Evolutionary conservation across 2,113 vertebrate genomes (phyloP).

Genomic region (Stegastes partitus): DNA sequence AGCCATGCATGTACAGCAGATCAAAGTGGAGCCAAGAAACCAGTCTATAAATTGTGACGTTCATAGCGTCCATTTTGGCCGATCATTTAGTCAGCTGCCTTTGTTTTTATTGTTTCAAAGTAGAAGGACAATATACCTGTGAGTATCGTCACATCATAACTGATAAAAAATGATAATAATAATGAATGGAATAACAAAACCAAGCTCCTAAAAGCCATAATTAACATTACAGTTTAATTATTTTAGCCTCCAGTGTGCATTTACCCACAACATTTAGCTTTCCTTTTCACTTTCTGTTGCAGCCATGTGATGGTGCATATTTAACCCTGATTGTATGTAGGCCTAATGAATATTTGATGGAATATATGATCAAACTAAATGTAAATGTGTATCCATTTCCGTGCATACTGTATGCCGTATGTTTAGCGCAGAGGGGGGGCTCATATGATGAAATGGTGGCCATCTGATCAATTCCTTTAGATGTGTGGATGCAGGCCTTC

Average conservation of each 20-base stretch:
- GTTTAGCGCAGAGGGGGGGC: slow-evolving; percentile 19
- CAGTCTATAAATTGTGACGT: neutral
- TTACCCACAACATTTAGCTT: slow-evolving; percentile 59
- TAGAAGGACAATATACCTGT: too few relatives aligned
- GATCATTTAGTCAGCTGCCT: too few relatives aligned
- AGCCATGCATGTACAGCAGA: neutral
- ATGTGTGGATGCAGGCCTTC: slow-evolving; percentile 37
- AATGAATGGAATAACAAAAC: slow-evolving; percentile 8
- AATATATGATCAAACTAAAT: slow-evolving; percentile 77
- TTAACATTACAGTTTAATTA: slow-evolving; percentile 44
- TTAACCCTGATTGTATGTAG: slow-evolving; percentile 67
- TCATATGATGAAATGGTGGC: slow-evolving; percentile 28
- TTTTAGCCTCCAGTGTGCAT: slow-evolving; percentile 57
- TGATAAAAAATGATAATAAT: neutral
- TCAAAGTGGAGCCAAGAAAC: neutral
- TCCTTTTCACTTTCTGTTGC: slow-evolving; percentile 24
- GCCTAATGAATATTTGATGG: slow-evolving; percentile 78
- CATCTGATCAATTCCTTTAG: slow-evolving; percentile 54
- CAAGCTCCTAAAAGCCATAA: neutral
- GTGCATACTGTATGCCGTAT: slow-evolving; percentile 39
- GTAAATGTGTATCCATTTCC: slow-evolving; percentile 65
- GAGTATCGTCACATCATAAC: neutral
- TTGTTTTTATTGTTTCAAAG: too few relatives aligned
- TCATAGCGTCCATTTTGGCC: neutral
- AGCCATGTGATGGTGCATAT: slow-evolving; percentile 60